These are phyloP conservation scores for Endotricha flammealis DNA, from an alignment of 2,888 invertebrate species.

Conservation along the genomic window DNA sequence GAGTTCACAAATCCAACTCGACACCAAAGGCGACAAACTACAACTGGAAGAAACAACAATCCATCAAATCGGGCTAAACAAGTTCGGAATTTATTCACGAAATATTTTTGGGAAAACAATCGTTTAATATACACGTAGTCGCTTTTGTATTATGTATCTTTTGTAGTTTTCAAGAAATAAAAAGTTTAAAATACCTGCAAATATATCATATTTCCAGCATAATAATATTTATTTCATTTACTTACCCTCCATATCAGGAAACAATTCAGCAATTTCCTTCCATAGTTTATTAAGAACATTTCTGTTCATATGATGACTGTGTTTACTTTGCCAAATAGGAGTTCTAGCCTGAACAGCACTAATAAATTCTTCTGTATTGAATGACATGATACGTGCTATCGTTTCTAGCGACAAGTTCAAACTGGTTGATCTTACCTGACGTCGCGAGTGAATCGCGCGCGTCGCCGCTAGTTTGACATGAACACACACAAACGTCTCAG, in stretches of 20 bases:
- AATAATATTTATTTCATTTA: conserved; percentile 15
- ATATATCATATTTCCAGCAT: no score
- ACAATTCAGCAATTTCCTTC: conserved; percentile 24
- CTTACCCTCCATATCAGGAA: conserved; percentile 23
- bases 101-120: conserved; percentile 23
- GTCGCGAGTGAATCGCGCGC: conserved; percentile 15
- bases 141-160: conserved; percentile 17
- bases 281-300: conserved; percentile 21
- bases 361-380: conserved; percentile 3
- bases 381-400: conserved; percentile 9
- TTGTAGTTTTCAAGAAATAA: conserved; percentile 18
- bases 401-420: conserved; percentile 10
- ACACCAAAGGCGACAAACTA: conserved; percentile 22
- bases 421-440: conserved; percentile 11
- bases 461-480: conserved; percentile 15
- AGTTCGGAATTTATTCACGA: conserved; percentile 21
- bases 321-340: conserved; percentile 20
- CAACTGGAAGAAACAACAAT: conserved; percentile 24
- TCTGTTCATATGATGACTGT: conserved; percentile 23
- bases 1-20: conserved; percentile 17
- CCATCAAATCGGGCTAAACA: conserved; percentile 24
- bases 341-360: no score
- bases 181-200: conserved; percentile 19
- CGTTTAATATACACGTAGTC: conserved; percentile 20
- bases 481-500: conserved; percentile 15